A percentile compares a stretch with the other conserved stretches of the same genome.
phyloP scores from a whole-genome alignment of 2,888 invertebrate genomes.

The Zaprionus lineosus region DNA sequence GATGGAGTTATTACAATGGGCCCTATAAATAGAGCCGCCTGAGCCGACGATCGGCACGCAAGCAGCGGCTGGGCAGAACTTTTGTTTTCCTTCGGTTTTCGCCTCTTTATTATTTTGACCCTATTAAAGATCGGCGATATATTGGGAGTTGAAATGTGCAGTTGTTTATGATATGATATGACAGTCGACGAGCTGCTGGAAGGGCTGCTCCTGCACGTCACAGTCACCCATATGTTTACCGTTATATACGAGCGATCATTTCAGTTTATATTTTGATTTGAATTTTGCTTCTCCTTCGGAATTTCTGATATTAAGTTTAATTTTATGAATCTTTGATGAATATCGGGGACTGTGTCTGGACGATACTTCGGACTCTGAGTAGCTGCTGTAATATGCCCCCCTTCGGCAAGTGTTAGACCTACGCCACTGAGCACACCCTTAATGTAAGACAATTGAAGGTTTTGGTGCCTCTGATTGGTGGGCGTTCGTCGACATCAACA shows the following conservation, averaged over 20 bases:
- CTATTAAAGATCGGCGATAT: slow-evolving; percentile 26
- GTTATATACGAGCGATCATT: too few relatives aligned
- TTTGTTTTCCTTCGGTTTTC: slow-evolving; percentile 51
- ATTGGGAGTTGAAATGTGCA: slow-evolving; percentile 5
- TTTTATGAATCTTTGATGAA: too few relatives aligned
- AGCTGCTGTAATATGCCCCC: not conserved
- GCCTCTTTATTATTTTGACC: slow-evolving; percentile 54
- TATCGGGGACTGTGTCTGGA: too few relatives aligned
- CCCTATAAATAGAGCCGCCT: slow-evolving; percentile 52
- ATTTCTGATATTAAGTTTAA: too few relatives aligned
- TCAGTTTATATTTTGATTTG: too few relatives aligned
- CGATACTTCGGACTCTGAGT: too few relatives aligned
- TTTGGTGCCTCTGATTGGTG: slow-evolving; percentile 26
- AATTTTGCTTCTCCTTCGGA: too few relatives aligned
- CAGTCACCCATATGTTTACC: too few relatives aligned
- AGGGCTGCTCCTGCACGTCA: too few relatives aligned
- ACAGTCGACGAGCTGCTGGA: too few relatives aligned
- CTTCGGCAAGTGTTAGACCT: not conserved
- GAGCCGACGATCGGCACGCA: slow-evolving; percentile 52
- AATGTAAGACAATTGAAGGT: slow-evolving; percentile 54
- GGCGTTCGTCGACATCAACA: slow-evolving; percentile 27
- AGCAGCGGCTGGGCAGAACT: slow-evolving; percentile 26
- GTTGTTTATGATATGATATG: slow-evolving; percentile 6
- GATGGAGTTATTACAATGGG: slow-evolving; percentile 62
- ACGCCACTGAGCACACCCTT: slow-evolving; percentile 20